phyloP scores from a whole-genome alignment of 2,888 invertebrate species.

The Aphidoletes aphidimyza region DNA sequence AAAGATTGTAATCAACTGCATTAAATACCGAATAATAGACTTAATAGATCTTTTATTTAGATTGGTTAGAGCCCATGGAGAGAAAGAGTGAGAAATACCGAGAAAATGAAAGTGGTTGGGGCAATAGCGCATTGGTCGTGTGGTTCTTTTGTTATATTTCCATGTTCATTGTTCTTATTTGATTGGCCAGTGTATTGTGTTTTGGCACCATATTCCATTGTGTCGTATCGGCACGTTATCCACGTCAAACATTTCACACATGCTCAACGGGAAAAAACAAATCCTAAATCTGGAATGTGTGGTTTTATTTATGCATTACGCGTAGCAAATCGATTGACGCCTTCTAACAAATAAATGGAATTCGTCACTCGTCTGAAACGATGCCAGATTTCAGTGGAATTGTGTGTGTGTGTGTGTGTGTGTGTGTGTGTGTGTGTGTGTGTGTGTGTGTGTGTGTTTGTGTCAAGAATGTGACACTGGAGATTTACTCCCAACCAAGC shows the following conservation, averaged over 20 bases:
- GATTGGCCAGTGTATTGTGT: constrained; percentile 9
- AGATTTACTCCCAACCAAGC: background rate
- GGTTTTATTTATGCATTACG: constrained; percentile 8
- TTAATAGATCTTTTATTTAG: constrained; percentile 19
- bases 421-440: no score
- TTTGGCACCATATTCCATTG: background rate
- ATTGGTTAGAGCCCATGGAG: background rate
- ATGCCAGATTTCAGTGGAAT: no score
- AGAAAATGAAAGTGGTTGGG: no score
- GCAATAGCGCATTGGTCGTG: no score
- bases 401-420: no score
- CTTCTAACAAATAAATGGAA: background rate
- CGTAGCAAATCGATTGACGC: constrained; percentile 21
- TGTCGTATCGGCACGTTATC: background rate
- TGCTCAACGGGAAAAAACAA: no score
- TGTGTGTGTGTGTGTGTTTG: background rate
- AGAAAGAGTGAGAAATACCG: no score
- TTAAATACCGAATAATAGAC: background rate
- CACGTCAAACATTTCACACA: background rate
- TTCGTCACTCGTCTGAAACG: background rate
- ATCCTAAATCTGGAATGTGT: no score
- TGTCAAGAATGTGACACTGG: background rate
- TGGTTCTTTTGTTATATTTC: constrained; percentile 9
- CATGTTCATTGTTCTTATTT: constrained; percentile 2
- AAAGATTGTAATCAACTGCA: background rate